phyloP scores from a whole-genome alignment of 2,888 invertebrate species.

The Leptopilina drosophilae region DNA sequence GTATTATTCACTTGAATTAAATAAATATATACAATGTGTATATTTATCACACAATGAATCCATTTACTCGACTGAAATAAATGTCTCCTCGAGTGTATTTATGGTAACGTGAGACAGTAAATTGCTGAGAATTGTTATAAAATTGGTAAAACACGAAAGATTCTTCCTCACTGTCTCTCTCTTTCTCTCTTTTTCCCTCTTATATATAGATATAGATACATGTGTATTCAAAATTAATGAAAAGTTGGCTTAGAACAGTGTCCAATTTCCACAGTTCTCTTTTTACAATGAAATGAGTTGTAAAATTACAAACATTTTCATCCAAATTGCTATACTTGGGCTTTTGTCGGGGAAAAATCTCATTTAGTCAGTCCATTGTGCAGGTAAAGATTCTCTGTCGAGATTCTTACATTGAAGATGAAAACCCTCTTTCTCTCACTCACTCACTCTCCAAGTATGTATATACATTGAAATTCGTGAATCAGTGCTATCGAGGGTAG shows the following conservation, averaged over 20 bases:
- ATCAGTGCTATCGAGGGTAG: slow-evolving; percentile 47
- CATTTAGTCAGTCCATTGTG: slow-evolving; percentile 37
- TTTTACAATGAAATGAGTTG: slow-evolving; percentile 34
- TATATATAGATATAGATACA: no score
- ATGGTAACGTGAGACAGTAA: not conserved
- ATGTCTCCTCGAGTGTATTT: no score
- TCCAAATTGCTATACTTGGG: not conserved
- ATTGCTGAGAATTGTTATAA: not conserved
- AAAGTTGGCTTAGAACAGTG: not conserved
- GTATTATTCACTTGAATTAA: no score
- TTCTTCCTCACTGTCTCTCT: no score
- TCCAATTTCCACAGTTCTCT: slow-evolving; percentile 10
- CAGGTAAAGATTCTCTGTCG: slow-evolving; percentile 16
- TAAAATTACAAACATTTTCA: slow-evolving; percentile 38
- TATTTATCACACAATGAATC: no score
- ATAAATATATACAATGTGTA: no score
- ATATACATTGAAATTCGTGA: slow-evolving; percentile 43
- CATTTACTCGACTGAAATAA: not conserved
- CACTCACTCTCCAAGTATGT: no score
- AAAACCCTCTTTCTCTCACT: not conserved
- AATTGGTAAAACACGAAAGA: not conserved
- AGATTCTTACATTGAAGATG: slow-evolving; percentile 26
- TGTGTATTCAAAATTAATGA: not conserved
- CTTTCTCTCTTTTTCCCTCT: no score
- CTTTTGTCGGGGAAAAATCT: slow-evolving; percentile 22